Base-by-base conservation (phyloP, 2,113 vertebrate genomes). In the Toxotes jaculatrix region DNA sequence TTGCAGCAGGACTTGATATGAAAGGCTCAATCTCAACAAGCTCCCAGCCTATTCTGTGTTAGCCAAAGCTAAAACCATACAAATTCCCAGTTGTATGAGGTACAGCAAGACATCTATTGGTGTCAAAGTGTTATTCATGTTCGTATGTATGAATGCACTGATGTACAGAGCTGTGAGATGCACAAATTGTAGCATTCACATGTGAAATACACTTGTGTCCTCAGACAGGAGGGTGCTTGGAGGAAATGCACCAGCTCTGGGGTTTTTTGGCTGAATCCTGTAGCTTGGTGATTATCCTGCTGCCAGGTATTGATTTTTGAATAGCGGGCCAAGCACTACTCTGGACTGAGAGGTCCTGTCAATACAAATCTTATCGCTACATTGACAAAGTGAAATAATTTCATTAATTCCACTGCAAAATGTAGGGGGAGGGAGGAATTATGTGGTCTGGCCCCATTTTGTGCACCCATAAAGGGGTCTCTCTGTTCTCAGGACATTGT, bases 301-400 rank as follows among this genome's bases (percentile, higher is more conserved):
- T 80, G 84, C 87, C 84, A 83, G 74, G 17, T 88, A 92, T 90
- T 59, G 88, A 91, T 90, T 86, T 83, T 75, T 60, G 23, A 87
- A 81, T 45, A 66, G 79, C n/a, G 3, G 71, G n/a, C 71, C 79
- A 60, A 71, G 73, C 66, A 57, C 66, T 86, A 19, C 88, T 71
- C 56, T 77, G 79, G 74, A 72, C 86, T 55, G 79, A 88, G 79
- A 83, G 63, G 31, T 40, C 31, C 68, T 63, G 79, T 91, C 90
- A 66, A 91, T 90, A 88, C 83, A 87, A 85, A 91, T 89, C 65
- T 76, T 27, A 76, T 79, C 16, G 43, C 68, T 68, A 77, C 82
- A 84, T 51, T 89, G 90, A 89, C 82, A 77, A 77, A 87, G 82
- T 84, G 27, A 82, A 86, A 87, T 91, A 65, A 89, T 86, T 77